Evolutionary conservation across 2,888 invertebrate species (phyloP).

Genomic region (Acrobasis suavella): DNA sequence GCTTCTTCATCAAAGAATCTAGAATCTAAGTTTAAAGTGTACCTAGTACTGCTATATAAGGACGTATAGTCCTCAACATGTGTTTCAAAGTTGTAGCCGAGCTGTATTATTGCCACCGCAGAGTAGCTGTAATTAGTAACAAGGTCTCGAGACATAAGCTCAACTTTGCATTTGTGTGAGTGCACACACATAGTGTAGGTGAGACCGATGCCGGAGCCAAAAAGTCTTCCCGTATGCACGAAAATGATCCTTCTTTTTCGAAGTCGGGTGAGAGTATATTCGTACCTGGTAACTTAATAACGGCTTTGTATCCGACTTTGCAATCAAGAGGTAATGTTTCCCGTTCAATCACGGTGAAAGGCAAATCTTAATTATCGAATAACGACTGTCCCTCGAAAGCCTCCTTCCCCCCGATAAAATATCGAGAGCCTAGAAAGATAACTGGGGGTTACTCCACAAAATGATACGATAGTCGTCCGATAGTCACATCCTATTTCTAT

Average conservation of each 20-base stretch:
- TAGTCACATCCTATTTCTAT: no score
- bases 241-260: no score
- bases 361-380: constrained; percentile 17
- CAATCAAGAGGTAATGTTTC: constrained; percentile 19
- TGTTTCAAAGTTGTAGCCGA: neutral
- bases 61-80: neutral
- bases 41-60: no score
- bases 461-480: no score
- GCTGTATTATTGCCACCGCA: neutral
- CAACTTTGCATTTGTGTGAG: no score
- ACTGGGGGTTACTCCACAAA: no score
- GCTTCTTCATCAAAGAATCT: no score
- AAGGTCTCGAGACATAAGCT: no score
- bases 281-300: neutral
- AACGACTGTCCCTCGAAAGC: neutral
- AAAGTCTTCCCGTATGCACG: no score
- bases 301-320: neutral
- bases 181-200: no score
- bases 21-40: no score
- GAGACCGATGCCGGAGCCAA: no score
- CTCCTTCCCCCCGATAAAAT: neutral
- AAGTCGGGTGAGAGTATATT: neutral
- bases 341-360: constrained; percentile 12
- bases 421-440: neutral
- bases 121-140: neutral